Percentiles rank a stretch among this genome's conserved stretches.
These are phyloP conservation scores for Lasioglossum albipes DNA, from an alignment of 1,140 invertebrate genomes.

Conservation along the genomic window DNA sequence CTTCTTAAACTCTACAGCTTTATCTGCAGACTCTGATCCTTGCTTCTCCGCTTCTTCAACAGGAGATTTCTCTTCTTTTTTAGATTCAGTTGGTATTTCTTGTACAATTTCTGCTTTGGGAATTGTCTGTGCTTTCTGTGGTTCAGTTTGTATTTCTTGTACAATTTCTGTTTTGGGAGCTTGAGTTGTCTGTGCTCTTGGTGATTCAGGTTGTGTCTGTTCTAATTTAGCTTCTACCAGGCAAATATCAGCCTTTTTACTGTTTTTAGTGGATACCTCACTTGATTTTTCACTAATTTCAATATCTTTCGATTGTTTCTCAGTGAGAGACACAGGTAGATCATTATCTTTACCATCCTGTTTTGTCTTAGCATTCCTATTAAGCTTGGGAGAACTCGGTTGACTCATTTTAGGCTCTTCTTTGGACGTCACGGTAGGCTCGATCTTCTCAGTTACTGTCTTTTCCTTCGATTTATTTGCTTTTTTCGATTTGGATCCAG, in stretches of 20 bases:
- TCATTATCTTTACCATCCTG: not conserved
- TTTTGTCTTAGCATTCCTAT: slow-evolving; percentile 19
- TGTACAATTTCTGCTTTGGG: too few species aligned
- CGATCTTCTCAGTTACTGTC: slow-evolving; percentile 14
- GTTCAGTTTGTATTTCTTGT: too few species aligned
- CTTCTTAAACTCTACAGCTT: not conserved
- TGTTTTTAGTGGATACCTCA: not conserved
- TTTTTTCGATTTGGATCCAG: slow-evolving; percentile 21
- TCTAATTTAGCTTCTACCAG: too few species aligned
- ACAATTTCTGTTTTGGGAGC: too few species aligned
- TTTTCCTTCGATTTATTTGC: slow-evolving; percentile 44
- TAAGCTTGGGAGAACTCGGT: not conserved
- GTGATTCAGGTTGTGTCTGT: too few species aligned
- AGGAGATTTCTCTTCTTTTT: too few species aligned
- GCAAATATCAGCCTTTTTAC: too few species aligned
- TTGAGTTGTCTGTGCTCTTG: too few species aligned
- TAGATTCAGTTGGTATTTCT: too few species aligned
- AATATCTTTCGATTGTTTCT: not conserved
- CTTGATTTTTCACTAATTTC: not conserved
- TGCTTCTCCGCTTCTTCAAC: not conserved
- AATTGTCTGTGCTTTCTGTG: too few species aligned
- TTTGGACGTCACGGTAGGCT: slow-evolving; percentile 2
- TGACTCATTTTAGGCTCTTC: slow-evolving; percentile 12
- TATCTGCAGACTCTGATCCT: not conserved
- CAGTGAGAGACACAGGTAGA: not conserved